Conservation (phyloP, 2,113 vertebrate genomes). For the Callaeas wilsoni region DNA sequence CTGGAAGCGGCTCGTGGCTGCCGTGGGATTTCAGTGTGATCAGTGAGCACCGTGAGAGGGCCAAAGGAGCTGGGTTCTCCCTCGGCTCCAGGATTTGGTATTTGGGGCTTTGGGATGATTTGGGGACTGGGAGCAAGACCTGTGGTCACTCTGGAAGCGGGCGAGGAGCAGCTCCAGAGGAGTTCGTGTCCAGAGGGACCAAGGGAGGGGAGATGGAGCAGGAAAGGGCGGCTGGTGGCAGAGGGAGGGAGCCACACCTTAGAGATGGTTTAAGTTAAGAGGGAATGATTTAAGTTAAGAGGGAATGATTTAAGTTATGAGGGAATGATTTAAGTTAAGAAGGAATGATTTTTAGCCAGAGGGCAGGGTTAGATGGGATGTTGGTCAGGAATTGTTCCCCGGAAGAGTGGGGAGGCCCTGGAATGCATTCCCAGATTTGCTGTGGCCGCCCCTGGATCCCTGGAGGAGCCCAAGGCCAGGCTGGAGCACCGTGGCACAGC, state of each 20-base stretch:
- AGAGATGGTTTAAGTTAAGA: rapidly evolving
- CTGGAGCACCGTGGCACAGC: not conserved
- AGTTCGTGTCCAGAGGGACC: not conserved
- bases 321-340: rapidly evolving
- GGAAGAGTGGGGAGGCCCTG: not conserved
- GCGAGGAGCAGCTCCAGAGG: not conserved
- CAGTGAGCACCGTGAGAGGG: not conserved
- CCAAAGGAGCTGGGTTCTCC: not conserved
- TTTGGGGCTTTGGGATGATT: not conserved
- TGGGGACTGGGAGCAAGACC: not conserved
- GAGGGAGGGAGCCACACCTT: not conserved
- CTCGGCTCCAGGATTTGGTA: not conserved
- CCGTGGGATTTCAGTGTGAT: rapidly evolving
- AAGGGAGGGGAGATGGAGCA: not conserved
- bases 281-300: rapidly evolving
- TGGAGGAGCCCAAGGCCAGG: not conserved
- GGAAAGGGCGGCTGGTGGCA: not conserved
- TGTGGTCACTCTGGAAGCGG: rapidly evolving
- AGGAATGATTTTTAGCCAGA: rapidly evolving
- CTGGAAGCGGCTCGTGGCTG: not conserved
- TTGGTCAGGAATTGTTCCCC: not conserved
- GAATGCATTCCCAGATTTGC: not conserved
- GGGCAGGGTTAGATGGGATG: not conserved
- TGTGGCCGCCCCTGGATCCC: not conserved
- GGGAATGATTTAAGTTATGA: rapidly evolving